These are phyloP conservation scores for Hyles vespertilio DNA, from an alignment of 1,140 invertebrate genomes.

Conservation along the genomic window DNA sequence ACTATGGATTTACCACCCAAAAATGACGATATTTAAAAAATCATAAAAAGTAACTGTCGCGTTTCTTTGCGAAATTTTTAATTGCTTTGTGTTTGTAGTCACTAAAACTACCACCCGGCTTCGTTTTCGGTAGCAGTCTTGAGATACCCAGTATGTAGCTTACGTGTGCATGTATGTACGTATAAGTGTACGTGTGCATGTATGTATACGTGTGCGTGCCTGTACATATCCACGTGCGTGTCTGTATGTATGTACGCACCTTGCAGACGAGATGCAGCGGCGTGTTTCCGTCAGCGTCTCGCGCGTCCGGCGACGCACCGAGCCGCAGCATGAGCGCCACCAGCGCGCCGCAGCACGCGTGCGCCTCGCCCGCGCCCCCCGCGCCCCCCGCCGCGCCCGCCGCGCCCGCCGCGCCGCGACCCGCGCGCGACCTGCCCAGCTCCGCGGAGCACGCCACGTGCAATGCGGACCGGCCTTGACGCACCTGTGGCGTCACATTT, in stretches of 20 bases:
- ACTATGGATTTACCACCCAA: too few relatives aligned
- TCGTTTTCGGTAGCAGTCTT: too few relatives aligned
- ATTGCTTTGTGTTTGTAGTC: too few relatives aligned
- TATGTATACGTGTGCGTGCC: too few relatives aligned
- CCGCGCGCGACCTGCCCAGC: constrained; percentile 73
- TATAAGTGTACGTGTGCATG: too few relatives aligned
- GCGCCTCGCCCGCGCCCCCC: constrained; percentile 82
- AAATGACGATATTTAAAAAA: too few relatives aligned
- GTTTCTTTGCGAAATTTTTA: too few relatives aligned
- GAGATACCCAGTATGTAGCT: too few relatives aligned
- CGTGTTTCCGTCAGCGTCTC: constrained; percentile 88
- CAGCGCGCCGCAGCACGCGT: constrained; percentile 74
- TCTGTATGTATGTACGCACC: constrained; percentile 21
- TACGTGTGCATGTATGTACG: too few relatives aligned
- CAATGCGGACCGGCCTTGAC: constrained; percentile 84
- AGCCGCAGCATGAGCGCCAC: constrained; percentile 87
- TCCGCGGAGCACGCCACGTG: constrained; percentile 87
- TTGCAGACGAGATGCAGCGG: constrained; percentile 86
- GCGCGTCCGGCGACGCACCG: constrained; percentile 86
- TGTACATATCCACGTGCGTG: too few relatives aligned
- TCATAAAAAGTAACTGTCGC: too few relatives aligned
- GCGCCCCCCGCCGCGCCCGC: constrained; percentile 77
- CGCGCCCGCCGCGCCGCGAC: constrained; percentile 81
- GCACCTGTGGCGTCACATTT: constrained; percentile 62
- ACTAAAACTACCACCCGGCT: too few relatives aligned